A percentile compares a stretch with the other conserved stretches of the same genome.
Conservation (phyloP, 2,888 invertebrate species). For the Zaprionus lineosus region DNA sequence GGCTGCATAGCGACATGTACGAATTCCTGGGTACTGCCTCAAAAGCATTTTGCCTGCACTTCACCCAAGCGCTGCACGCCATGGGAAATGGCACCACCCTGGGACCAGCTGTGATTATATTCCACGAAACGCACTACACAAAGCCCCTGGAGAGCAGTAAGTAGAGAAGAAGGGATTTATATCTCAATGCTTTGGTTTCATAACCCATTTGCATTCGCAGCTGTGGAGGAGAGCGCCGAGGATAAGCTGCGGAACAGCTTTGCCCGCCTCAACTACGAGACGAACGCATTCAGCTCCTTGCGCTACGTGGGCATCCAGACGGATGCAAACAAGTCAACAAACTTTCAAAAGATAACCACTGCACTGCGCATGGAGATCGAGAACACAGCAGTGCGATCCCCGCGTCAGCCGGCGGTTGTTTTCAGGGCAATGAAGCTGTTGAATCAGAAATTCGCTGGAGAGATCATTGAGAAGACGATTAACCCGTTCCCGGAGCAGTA, state of each 20-base stretch:
- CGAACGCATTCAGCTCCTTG: conserved; percentile 89
- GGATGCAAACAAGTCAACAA: conserved; percentile 83
- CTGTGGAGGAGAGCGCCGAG: conserved; percentile 85
- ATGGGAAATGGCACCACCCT: conserved; percentile 83
- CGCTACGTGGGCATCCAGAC: conserved; percentile 87
- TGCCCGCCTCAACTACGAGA: conserved; percentile 85
- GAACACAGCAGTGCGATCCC: conserved; percentile 88
- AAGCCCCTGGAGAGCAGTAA: conserved; percentile 85
- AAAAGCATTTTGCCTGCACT: conserved; percentile 88
- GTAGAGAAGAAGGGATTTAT: conserved; percentile 38
- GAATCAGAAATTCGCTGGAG: conserved; percentile 89
- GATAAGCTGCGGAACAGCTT: conserved; percentile 86
- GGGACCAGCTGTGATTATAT: conserved; percentile 90
- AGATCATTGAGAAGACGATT: conserved; percentile 85
- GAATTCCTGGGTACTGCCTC: conserved; percentile 90
- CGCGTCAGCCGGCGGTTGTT: conserved; percentile 87
- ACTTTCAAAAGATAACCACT: conserved; percentile 85
- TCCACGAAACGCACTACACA: conserved; percentile 91
- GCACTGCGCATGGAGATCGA: conserved; percentile 86
- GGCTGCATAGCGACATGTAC: conserved; percentile 89
- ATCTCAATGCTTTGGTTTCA: conserved; percentile 2
- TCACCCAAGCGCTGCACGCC: conserved; percentile 84
- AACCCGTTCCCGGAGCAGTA: conserved; percentile 90
- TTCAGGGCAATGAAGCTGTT: conserved; percentile 88
- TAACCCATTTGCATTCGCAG: conserved; percentile 64